Conservation (phyloP, 1,140 invertebrate species). For the Gryon sp. region DNA sequence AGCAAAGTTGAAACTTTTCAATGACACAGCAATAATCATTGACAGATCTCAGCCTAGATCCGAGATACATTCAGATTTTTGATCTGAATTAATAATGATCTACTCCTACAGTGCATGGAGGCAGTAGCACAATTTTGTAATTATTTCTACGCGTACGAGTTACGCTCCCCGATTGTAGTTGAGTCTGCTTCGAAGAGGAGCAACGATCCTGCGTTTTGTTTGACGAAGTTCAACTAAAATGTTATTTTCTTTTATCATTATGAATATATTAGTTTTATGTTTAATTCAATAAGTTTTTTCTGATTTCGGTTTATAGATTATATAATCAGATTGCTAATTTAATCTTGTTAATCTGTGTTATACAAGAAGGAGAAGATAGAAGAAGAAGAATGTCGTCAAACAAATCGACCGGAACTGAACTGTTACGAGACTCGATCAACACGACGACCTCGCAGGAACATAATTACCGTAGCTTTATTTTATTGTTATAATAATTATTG, state of each 20-base stretch:
- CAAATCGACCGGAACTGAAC: slow-evolving; percentile 19
- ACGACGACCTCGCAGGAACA: slow-evolving; percentile 62
- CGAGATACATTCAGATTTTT: slow-evolving; percentile 46
- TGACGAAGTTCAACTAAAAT: background rate
- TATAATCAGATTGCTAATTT: no score
- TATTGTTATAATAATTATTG: slow-evolving; percentile 47
- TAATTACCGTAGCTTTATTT: slow-evolving; percentile 60
- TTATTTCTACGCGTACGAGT: slow-evolving; percentile 59
- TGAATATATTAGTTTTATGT: no score
- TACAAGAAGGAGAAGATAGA: no score
- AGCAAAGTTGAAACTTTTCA: slow-evolving; percentile 16
- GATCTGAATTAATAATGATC: slow-evolving; percentile 59
- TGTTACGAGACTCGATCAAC: slow-evolving; percentile 47
- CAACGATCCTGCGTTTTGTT: slow-evolving; percentile 11
- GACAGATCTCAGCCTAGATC: slow-evolving; percentile 40
- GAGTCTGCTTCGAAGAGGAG: slow-evolving; percentile 58
- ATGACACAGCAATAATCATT: slow-evolving; percentile 36
- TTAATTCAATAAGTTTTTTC: background rate
- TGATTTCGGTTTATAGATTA: no score
- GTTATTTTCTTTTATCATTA: slow-evolving; percentile 10
- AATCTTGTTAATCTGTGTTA: no score
- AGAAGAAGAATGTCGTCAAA: slow-evolving; percentile 2
- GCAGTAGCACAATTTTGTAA: slow-evolving; percentile 68
- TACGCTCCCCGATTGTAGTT: slow-evolving; percentile 54
- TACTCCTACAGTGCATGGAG: slow-evolving; percentile 67